phyloP scores from a whole-genome alignment of 2,888 invertebrate genomes.

The Eucera pruinosa region DNA sequence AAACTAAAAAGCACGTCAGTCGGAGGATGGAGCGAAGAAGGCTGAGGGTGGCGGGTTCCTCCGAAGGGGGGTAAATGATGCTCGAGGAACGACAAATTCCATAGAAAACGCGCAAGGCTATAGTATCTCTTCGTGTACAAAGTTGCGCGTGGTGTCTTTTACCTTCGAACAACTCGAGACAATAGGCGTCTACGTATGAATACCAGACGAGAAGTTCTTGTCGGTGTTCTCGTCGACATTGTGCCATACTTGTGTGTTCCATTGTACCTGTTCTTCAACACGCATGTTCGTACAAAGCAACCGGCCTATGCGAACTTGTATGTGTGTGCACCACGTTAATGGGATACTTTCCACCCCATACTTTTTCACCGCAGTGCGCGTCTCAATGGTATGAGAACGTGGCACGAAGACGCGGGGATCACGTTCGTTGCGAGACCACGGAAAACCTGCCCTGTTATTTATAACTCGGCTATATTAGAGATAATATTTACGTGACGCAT shows the following conservation, averaged over 20 bases:
- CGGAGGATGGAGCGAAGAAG: neutral
- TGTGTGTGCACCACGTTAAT: slow-evolving; percentile 27
- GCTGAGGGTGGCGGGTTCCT: neutral
- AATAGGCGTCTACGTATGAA: slow-evolving; percentile 69
- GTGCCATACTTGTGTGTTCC: slow-evolving; percentile 45
- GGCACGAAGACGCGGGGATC: neutral
- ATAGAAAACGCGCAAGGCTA: slow-evolving; percentile 35
- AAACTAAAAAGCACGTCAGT: slow-evolving; percentile 23
- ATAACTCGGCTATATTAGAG: slow-evolving; percentile 65
- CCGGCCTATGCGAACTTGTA: neutral
- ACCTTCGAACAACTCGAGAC: slow-evolving; percentile 71
- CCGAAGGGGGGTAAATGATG: slow-evolving; percentile 24
- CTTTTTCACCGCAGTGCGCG: slow-evolving; percentile 25
- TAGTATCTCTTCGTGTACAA: slow-evolving; percentile 22
- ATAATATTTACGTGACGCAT: slow-evolving; percentile 68
- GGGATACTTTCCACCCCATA: slow-evolving; percentile 59
- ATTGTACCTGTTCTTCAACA: slow-evolving; percentile 46
- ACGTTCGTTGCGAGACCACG: neutral
- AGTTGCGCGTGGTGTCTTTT: slow-evolving; percentile 68
- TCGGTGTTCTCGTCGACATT: slow-evolving; percentile 60
- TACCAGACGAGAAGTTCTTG: slow-evolving; percentile 64
- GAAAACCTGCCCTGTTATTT: slow-evolving; percentile 64
- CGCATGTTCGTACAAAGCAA: slow-evolving; percentile 17
- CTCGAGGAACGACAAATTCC: slow-evolving; percentile 51
- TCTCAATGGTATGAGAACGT: slow-evolving; percentile 40